Percentiles rank a stretch among this genome's conserved stretches.
Evolutionary conservation across 1,140 invertebrate species (phyloP).

Genomic region (Zaprionus nigranus): DNA sequence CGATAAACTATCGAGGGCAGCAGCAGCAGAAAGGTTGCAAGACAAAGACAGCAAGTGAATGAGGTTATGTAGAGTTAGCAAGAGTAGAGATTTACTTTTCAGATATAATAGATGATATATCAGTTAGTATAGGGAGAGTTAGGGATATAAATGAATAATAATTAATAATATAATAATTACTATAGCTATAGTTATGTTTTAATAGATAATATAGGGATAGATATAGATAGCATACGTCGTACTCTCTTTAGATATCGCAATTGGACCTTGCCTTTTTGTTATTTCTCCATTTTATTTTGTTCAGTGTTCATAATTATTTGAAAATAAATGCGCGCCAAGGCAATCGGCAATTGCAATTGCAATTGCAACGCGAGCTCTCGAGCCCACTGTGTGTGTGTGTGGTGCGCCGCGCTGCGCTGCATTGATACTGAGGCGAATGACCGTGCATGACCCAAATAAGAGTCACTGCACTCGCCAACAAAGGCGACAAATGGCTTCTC

Average conservation of each 20-base stretch:
- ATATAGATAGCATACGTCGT: neutral
- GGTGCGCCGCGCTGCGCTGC: constrained; percentile 14
- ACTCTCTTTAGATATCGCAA: neutral
- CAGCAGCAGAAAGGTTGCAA: constrained; percentile 17
- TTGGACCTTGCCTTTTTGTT: constrained; percentile 8
- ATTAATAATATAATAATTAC: too few relatives aligned
- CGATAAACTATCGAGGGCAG: constrained; percentile 43
- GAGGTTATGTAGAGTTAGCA: neutral
- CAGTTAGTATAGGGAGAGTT: too few relatives aligned
- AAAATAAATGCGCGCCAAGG: constrained; percentile 77
- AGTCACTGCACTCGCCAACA: constrained; percentile 83
- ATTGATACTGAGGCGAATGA: constrained; percentile 83
- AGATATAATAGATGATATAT: too few relatives aligned
- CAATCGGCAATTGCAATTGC: constrained; percentile 50
- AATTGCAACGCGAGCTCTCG: constrained; percentile 33
- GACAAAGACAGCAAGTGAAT: constrained; percentile 13
- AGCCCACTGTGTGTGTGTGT: neutral
- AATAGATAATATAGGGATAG: too few relatives aligned
- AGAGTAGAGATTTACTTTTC: too few relatives aligned
- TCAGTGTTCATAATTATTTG: constrained; percentile 67
- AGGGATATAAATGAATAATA: too few relatives aligned
- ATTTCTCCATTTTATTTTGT: constrained; percentile 46
- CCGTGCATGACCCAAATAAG: constrained; percentile 85
- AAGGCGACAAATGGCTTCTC: constrained; percentile 66
- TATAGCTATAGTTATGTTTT: too few relatives aligned